Conservation (phyloP, 1,140 invertebrate genomes). For the Aphaenogaster floridana region DNA sequence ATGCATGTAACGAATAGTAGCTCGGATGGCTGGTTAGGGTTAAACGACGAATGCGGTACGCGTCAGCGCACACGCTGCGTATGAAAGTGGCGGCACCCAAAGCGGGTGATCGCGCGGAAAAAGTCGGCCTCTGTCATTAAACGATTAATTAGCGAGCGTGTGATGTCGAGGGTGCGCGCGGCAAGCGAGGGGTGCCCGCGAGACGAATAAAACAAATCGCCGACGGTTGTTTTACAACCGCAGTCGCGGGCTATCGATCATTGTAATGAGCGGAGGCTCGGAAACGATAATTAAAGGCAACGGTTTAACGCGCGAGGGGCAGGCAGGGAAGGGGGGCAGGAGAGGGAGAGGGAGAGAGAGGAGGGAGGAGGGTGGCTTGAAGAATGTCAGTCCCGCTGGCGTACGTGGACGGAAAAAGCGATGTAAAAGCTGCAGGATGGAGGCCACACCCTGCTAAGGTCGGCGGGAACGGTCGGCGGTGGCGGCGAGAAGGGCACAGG, state of each 20-base stretch:
- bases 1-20: background rate
- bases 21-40: slow-evolving; percentile 1
- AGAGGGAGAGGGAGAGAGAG: no score
- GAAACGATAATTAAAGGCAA: slow-evolving; percentile 31
- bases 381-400: slow-evolving; percentile 56
- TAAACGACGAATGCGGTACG: background rate
- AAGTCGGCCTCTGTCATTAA: background rate
- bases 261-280: slow-evolving; percentile 1
- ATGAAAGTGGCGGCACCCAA: background rate
- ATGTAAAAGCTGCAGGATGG: slow-evolving; percentile 55
- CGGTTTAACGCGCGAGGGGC: background rate
- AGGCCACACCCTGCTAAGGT: slow-evolving; percentile 54
- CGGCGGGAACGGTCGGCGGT: background rate
- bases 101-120: background rate
- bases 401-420: slow-evolving; percentile 62
- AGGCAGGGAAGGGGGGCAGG: background rate
- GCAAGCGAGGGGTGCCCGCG: background rate
- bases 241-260: background rate
- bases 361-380: background rate
- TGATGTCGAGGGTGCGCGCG: background rate
- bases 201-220: slow-evolving; percentile 4
- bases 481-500: background rate
- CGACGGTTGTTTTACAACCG: background rate
- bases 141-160: slow-evolving; percentile 28
- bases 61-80: slow-evolving; percentile 12